phyloP scores from a whole-genome alignment of 2,888 invertebrate species.

The Suillia variegata region DNA sequence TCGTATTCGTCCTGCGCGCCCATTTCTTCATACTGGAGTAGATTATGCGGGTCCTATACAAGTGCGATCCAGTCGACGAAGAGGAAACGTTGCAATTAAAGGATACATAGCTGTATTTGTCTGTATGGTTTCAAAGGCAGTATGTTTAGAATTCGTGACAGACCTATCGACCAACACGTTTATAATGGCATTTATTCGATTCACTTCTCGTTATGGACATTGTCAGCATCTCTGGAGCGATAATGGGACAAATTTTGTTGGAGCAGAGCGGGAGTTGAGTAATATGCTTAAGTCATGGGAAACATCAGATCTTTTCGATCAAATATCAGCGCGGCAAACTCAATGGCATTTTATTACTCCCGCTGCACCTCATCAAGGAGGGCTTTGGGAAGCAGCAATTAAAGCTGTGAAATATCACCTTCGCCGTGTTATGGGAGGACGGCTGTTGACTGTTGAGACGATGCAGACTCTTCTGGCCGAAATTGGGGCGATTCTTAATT shows the following conservation, averaged over 20 bases:
- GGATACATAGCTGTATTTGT: constrained; percentile 17
- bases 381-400: constrained; percentile 3
- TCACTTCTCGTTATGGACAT: constrained; percentile 16
- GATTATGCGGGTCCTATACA: constrained; percentile 15
- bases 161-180: constrained; percentile 14
- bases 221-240: constrained; percentile 20
- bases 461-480: constrained; percentile 34
- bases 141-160: constrained; percentile 15
- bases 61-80: background rate
- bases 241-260: constrained; percentile 20
- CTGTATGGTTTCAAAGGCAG: constrained; percentile 17
- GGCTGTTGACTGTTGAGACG: constrained; percentile 30
- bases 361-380: constrained; percentile 18
- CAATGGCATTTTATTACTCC: constrained; percentile 34
- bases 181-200: constrained; percentile 20
- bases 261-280: constrained; percentile 12
- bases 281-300: constrained; percentile 13
- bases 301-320: constrained; percentile 8
- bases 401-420: constrained; percentile 21
- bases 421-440: constrained; percentile 12
- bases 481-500: constrained; percentile 29
- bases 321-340: constrained; percentile 5
- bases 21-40: constrained; percentile 19
- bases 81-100: background rate
- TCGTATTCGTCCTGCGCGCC: constrained; percentile 18